phyloP scores from a whole-genome alignment of 2,113 vertebrate genomes.

The Halcyon senegalensis region DNA sequence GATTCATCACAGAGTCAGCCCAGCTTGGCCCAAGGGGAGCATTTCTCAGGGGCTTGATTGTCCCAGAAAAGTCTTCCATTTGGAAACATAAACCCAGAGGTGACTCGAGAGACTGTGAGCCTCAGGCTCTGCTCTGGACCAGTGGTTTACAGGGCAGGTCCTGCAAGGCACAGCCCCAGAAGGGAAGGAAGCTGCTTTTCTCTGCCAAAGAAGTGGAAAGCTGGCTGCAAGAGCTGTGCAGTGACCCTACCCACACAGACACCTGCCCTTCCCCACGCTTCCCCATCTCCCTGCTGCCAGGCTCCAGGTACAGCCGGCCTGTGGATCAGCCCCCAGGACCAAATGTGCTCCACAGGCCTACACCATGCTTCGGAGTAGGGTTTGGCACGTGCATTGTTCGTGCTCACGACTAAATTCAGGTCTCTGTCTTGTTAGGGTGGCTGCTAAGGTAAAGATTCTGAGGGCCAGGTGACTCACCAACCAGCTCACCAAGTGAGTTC shows the following conservation, averaged over 20 bases:
- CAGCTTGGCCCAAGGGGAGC: not conserved
- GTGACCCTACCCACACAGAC: rapidly evolving
- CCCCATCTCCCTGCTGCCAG: not conserved
- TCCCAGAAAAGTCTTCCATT: not conserved
- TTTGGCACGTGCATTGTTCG: rapidly evolving
- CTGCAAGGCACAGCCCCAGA: not conserved
- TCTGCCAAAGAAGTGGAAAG: not conserved
- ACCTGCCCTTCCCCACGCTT: not conserved
- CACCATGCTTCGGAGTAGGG: rapidly evolving
- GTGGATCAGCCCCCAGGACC: not conserved
- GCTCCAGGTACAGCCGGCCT: not conserved
- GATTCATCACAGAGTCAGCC: not conserved
- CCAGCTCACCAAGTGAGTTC: not conserved
- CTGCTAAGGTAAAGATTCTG: not conserved
- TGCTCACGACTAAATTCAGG: not conserved
- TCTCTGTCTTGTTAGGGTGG: not conserved
- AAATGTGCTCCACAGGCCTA: not conserved
- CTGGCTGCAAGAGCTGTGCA: not conserved
- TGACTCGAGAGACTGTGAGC: not conserved
- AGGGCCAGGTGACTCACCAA: not conserved
- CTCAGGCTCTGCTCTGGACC: not conserved
- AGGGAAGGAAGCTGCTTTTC: not conserved
- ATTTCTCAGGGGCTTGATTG: not conserved
- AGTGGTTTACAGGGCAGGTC: not conserved
- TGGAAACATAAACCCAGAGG: not conserved